These are phyloP conservation scores for Philereme transversata DNA, from an alignment of 2,888 invertebrate species.

Conservation along the genomic window DNA sequence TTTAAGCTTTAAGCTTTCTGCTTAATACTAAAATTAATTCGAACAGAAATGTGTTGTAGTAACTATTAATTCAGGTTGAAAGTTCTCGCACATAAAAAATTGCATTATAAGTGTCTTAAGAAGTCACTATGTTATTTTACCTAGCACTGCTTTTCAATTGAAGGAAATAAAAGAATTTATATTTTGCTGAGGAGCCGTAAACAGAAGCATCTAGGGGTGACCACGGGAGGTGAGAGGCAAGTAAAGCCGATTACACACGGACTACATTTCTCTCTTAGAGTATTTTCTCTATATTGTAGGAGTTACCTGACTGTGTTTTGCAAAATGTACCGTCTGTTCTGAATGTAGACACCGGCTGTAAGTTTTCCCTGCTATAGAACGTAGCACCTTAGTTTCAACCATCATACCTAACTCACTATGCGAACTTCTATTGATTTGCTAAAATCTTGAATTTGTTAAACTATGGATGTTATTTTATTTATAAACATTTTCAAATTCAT, in stretches of 20 bases:
- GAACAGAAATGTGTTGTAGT: background rate
- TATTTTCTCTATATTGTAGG: conserved; percentile 58
- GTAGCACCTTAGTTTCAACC: background rate
- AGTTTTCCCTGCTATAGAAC: conserved; percentile 24
- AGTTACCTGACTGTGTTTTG: conserved; percentile 41
- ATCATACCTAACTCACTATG: background rate
- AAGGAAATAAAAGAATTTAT: conserved; percentile 9
- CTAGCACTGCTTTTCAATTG: background rate
- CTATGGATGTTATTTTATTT: too few species aligned
- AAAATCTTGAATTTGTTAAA: too few species aligned
- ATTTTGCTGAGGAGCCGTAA: conserved; percentile 31
- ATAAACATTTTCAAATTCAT: too few species aligned
- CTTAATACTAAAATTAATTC: conserved; percentile 6
- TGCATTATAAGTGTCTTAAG: background rate
- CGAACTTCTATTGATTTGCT: too few species aligned
- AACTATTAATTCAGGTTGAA: background rate
- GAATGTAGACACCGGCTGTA: conserved; percentile 32
- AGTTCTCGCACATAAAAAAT: conserved; percentile 2
- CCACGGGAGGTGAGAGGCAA: conserved; percentile 48
- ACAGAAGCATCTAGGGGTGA: conserved; percentile 41
- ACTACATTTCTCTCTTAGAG: conserved; percentile 55
- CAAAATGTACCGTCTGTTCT: conserved; percentile 46
- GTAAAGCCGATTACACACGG: conserved; percentile 75
- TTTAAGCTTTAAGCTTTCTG: conserved; percentile 9
- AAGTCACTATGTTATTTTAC: background rate